These are phyloP conservation scores for Cephalotes varians DNA, from an alignment of 2,888 invertebrate genomes.

Conservation along the genomic window DNA sequence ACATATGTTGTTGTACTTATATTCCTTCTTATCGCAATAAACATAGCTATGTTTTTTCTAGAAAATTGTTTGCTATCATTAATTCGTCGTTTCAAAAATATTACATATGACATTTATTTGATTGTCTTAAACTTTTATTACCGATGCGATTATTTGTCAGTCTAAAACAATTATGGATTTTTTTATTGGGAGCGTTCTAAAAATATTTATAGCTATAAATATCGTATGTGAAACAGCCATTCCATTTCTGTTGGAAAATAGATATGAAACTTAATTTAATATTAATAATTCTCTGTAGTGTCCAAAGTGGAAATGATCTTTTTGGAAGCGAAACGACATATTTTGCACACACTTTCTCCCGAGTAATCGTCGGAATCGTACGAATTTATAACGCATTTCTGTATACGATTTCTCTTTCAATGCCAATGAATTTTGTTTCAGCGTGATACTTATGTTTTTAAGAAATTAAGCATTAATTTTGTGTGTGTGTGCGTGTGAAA, in stretches of 20 bases:
- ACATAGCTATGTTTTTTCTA: background rate
- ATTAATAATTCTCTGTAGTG: background rate
- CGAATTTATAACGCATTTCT: slow-evolving; percentile 18
- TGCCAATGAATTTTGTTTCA: background rate
- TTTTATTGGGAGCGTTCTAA: background rate
- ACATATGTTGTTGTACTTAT: background rate
- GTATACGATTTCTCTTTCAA: slow-evolving; percentile 4
- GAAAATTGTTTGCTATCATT: background rate
- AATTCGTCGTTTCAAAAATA: background rate
- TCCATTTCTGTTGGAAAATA: background rate
- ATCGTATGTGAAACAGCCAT: background rate
- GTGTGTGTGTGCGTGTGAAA: background rate
- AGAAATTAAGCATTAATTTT: background rate
- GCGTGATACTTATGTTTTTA: background rate
- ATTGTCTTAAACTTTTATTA: background rate
- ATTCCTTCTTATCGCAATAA: slow-evolving; percentile 15
- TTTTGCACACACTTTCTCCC: slow-evolving; percentile 22
- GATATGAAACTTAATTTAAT: background rate
- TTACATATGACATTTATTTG: background rate
- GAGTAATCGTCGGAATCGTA: background rate
- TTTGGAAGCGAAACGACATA: background rate
- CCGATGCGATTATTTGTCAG: background rate
- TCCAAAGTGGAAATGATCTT: slow-evolving; percentile 6
- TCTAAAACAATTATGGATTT: background rate
- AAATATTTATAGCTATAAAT: background rate